These are phyloP conservation scores for Actinia tenebrosa DNA, from an alignment of 64 coral and sea anemone genomes.

Conservation along the genomic window DNA sequence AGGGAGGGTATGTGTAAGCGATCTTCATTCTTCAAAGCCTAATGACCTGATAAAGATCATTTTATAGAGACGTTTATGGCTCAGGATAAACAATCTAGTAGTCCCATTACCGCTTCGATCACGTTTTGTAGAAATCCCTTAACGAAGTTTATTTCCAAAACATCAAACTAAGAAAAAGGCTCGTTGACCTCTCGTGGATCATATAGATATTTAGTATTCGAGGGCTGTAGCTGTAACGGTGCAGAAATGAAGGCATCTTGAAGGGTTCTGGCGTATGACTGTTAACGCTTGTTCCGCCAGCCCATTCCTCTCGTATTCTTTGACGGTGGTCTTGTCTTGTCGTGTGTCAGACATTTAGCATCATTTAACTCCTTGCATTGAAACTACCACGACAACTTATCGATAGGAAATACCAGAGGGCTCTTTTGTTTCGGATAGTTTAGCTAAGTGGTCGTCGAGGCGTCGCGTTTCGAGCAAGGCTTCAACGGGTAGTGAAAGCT, in stretches of 20 bases:
- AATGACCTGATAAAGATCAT: slow-evolving; percentile 28
- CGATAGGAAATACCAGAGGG: neutral
- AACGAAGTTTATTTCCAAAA: neutral
- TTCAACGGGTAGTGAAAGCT: neutral
- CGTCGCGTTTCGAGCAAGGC: neutral
- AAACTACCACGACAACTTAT: neutral
- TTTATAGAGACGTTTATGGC: slow-evolving; percentile 27
- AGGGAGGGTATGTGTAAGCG: slow-evolving; percentile 23
- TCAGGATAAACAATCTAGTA: slow-evolving; percentile 2
- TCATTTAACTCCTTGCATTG: slow-evolving; percentile 4
- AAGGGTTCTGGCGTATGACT: slow-evolving; percentile 1
- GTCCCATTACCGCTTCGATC: slow-evolving; percentile 12
- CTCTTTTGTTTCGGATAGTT: neutral
- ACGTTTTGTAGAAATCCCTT: slow-evolving; percentile 11
- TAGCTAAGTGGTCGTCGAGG: neutral
- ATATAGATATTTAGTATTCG: neutral
- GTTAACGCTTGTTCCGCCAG: neutral
- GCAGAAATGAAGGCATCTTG: neutral
- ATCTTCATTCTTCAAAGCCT: slow-evolving; percentile 19
- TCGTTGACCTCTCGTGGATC: slow-evolving; percentile 1
- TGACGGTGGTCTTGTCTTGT: slow-evolving; percentile 16
- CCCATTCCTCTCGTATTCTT: neutral
- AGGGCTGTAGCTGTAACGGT: neutral
- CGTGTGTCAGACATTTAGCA: slow-evolving; percentile 22
- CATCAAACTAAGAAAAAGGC: neutral